Conservation (phyloP, 2,797 vertebrate species). For the Micropoecilia bifurca region DNA sequence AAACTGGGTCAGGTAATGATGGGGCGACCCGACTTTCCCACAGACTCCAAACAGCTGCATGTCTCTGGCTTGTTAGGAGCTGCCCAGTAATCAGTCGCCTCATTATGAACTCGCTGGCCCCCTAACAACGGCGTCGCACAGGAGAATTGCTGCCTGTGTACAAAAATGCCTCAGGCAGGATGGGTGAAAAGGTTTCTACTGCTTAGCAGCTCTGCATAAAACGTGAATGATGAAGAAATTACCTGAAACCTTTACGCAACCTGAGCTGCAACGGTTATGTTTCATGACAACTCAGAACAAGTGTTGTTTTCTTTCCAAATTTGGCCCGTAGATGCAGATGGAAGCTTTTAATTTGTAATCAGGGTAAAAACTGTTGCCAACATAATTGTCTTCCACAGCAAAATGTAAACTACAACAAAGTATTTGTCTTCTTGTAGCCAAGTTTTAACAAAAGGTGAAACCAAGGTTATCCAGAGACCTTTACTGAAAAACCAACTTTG, state of each 20-base stretch:
- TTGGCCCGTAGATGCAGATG: neutral
- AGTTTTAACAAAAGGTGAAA: no score
- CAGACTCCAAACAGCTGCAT: slow-evolving; percentile 76
- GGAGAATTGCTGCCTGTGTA: slow-evolving; percentile 36
- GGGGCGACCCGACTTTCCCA: slow-evolving; percentile 72
- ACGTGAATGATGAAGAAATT: slow-evolving; percentile 14
- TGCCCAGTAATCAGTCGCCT: slow-evolving; percentile 74
- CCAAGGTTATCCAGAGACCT: no score
- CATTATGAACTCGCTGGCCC: slow-evolving; percentile 67
- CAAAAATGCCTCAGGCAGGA: slow-evolving; percentile 55
- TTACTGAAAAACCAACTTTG: no score
- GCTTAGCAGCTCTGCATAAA: slow-evolving; percentile 35
- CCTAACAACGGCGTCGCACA: slow-evolving; percentile 36
- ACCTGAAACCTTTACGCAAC: slow-evolving; percentile 24
- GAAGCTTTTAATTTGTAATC: no score
- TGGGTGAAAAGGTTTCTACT: slow-evolving; percentile 47
- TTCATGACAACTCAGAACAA: neutral
- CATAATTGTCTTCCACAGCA: no score
- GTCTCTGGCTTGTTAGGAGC: slow-evolving; percentile 66
- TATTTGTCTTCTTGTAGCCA: no score
- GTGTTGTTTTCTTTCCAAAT: neutral
- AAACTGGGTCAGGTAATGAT: slow-evolving; percentile 70
- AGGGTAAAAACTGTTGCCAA: no score
- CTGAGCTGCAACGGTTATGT: slow-evolving; percentile 15
- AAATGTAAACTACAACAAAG: no score